A percentile compares a stretch with the other conserved stretches of the same genome.
These are phyloP conservation scores for Petrocephalus sullivani DNA, from an alignment of 2,797 vertebrate species.

Conservation along the genomic window DNA sequence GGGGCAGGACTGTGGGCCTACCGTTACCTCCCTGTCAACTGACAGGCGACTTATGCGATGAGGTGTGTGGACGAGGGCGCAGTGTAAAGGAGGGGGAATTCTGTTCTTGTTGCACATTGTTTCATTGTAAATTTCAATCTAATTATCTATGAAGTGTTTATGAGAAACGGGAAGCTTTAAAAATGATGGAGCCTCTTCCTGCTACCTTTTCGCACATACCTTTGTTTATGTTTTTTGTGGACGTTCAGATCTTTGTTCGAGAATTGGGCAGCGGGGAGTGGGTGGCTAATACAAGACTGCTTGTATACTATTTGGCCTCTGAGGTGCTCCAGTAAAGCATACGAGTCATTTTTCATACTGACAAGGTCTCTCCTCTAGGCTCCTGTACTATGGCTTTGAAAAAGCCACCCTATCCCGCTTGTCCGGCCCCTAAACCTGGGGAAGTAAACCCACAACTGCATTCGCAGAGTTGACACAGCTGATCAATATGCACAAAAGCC, in stretches of 20 bases:
- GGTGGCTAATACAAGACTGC: conserved; percentile 34
- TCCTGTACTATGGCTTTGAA: neutral
- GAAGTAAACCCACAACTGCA: neutral
- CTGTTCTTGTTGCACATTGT: neutral
- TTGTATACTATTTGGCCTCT: conserved; percentile 17
- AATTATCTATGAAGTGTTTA: neutral
- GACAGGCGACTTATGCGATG: neutral
- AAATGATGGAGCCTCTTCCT: neutral
- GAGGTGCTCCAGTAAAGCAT: conserved; percentile 29
- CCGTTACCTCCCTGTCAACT: neutral
- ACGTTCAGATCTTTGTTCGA: conserved; percentile 39
- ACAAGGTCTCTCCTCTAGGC: conserved; percentile 18
- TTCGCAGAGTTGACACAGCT: neutral
- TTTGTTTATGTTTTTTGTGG: conserved; percentile 21
- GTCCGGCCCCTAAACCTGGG: neutral
- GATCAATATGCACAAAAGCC: neutral
- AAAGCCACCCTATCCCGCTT: neutral
- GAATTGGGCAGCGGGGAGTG: conserved; percentile 27
- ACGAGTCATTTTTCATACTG: conserved; percentile 36
- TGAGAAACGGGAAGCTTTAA: conserved; percentile 14
- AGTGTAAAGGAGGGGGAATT: neutral
- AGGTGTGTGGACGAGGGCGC: neutral
- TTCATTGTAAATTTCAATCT: neutral
- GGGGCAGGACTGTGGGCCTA: neutral
- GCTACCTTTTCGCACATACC: neutral